Evolutionary conservation across 53 echinoderm and acorn worm genomes (phyloP).

Genomic region (Paracentrotus lividus): DNA sequence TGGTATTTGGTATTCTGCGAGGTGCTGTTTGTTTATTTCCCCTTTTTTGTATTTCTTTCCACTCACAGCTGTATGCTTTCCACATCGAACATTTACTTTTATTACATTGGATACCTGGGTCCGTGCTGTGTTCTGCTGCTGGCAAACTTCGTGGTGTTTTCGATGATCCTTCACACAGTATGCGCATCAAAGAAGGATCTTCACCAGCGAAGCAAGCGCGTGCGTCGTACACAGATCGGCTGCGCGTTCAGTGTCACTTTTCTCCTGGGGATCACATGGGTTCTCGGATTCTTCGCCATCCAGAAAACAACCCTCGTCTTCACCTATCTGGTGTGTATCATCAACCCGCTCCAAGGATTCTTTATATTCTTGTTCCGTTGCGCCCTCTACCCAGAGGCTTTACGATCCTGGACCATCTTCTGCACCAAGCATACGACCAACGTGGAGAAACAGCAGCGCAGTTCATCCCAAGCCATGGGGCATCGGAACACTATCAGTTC

Average conservation of each 20-base stretch:
- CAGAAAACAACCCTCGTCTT: constrained; percentile 81
- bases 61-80: constrained; percentile 81
- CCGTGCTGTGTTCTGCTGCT: constrained; percentile 84
- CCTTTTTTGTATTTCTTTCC: too few relatives aligned
- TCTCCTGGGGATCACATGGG: constrained; percentile 90
- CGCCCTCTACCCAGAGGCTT: constrained; percentile 91
- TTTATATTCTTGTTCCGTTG: constrained; percentile 96
- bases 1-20: too few relatives aligned
- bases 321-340: constrained; percentile 86
- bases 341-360: constrained; percentile 90
- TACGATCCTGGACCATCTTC: constrained; percentile 82
- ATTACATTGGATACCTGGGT: constrained; percentile 85
- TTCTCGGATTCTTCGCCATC: constrained; percentile 86
- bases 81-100: constrained; percentile 72
- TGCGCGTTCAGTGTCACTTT: constrained; percentile 92
- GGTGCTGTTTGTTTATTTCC: neutral
- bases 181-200: constrained; percentile 79
- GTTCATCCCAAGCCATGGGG: constrained; percentile 62
- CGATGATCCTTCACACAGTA: constrained; percentile 82
- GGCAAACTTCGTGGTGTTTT: constrained; percentile 86
- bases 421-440: constrained; percentile 75
- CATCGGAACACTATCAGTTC: constrained; percentile 46
- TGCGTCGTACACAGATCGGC: constrained; percentile 90
- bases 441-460: constrained; percentile 73
- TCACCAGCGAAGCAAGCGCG: constrained; percentile 61